A percentile compares a stretch with the other conserved stretches of the same genome.
phyloP scores from a whole-genome alignment of 2,797 vertebrate species.

The Clarias pachynema region DNA sequence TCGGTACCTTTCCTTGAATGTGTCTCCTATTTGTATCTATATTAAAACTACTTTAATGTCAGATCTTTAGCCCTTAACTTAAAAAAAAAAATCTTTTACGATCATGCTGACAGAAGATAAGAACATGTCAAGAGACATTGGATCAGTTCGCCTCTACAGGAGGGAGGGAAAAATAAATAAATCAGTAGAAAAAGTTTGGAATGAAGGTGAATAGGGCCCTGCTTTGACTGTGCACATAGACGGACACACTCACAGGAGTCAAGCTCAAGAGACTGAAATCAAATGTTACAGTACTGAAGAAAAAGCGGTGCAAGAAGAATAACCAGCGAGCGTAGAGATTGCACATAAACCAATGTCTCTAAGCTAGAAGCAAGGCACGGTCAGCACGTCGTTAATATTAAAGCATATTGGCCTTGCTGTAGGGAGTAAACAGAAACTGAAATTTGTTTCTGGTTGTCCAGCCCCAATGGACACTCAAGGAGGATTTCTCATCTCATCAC shows the following conservation, averaged over 20 bases:
- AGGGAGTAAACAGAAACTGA: slow-evolving; percentile 37
- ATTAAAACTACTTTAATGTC: neutral
- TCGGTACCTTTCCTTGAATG: neutral
- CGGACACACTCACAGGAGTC: neutral
- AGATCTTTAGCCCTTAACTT: neutral
- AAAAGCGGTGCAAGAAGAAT: slow-evolving; percentile 19
- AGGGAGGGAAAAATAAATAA: neutral
- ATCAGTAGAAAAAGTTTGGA: too few relatives aligned
- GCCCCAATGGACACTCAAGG: neutral
- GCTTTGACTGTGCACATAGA: neutral
- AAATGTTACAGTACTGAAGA: slow-evolving; percentile 42
- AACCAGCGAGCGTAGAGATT: neutral
- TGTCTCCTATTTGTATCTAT: neutral
- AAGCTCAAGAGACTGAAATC: slow-evolving; percentile 40
- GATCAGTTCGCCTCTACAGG: neutral
- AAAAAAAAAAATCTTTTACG: neutral
- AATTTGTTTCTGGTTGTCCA: neutral
- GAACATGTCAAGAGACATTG: neutral
- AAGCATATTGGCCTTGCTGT: slow-evolving; percentile 38
- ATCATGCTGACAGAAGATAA: neutral
- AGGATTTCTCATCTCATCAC: neutral
- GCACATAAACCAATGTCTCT: slow-evolving; percentile 20
- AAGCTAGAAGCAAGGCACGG: slow-evolving; percentile 35
- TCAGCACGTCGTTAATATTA: slow-evolving; percentile 47
- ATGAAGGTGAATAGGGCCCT: neutral